Conservation (phyloP, 2,888 invertebrate genomes). For the Dryococelus australis region DNA sequence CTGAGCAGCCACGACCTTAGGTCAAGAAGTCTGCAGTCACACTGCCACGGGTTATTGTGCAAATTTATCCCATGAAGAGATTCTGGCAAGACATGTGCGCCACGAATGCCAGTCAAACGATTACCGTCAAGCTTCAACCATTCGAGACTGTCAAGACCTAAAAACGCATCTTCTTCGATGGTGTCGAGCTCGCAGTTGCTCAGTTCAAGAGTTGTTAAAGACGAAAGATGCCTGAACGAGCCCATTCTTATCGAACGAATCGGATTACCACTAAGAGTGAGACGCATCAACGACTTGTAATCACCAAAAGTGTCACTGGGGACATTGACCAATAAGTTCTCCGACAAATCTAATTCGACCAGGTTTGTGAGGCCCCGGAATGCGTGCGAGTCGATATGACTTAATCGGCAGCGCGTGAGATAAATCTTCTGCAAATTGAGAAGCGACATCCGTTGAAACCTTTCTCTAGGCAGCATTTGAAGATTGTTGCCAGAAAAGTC, state of each 20-base stretch:
- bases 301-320: conserved; percentile 82
- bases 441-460: conserved; percentile 79
- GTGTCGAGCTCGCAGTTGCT: conserved; percentile 80
- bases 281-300: conserved; percentile 82
- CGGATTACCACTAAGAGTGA: conserved; percentile 82
- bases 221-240: conserved; percentile 77
- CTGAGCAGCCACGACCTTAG: conserved; percentile 80
- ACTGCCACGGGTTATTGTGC: conserved; percentile 88
- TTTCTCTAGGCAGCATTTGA: conserved; percentile 77
- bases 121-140: conserved; percentile 87
- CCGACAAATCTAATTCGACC: conserved; percentile 86
- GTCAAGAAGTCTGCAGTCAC: conserved; percentile 83
- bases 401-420: conserved; percentile 78
- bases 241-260: conserved; percentile 74
- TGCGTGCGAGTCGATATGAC: conserved; percentile 78
- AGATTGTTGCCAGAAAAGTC: conserved; percentile 86
- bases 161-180: conserved; percentile 82
- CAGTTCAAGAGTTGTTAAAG: conserved; percentile 81
- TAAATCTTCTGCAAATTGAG: conserved; percentile 89
- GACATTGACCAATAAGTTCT: conserved; percentile 78
- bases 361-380: conserved; percentile 86
- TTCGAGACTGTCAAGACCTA: conserved; percentile 80
- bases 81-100: conserved; percentile 75
- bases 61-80: conserved; percentile 80
- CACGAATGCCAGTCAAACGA: conserved; percentile 75